Evolutionary conservation across 2,888 invertebrate species (phyloP).

Genomic region (Himalopsyche kuldschensis): DNA sequence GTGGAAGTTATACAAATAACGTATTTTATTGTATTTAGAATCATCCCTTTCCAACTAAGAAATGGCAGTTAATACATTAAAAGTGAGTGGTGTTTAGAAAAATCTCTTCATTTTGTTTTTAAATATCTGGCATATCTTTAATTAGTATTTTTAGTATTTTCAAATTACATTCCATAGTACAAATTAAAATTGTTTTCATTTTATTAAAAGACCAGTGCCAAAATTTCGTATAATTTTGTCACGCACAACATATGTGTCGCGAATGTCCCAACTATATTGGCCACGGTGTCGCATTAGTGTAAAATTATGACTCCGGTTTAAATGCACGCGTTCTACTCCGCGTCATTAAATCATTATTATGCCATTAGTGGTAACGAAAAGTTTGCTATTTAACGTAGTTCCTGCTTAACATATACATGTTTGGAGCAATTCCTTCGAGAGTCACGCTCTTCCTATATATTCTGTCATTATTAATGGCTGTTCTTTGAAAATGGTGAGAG

Average conservation of each 20-base stretch:
- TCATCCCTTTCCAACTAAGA: too few relatives aligned
- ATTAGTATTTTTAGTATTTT: too few relatives aligned
- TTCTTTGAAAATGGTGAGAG: neutral
- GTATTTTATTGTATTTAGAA: too few relatives aligned
- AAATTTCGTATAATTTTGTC: neutral
- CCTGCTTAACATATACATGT: neutral
- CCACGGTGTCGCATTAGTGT: neutral
- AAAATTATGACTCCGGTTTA: neutral
- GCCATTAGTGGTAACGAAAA: neutral
- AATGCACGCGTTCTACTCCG: neutral
- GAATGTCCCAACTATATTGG: neutral
- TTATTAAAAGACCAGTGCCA: too few relatives aligned
- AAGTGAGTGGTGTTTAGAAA: too few relatives aligned
- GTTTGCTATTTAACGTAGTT: neutral
- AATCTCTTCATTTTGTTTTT: too few relatives aligned
- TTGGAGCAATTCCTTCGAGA: neutral
- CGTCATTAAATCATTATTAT: conserved; percentile 9
- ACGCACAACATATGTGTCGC: neutral
- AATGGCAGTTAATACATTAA: too few relatives aligned
- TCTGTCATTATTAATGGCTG: neutral
- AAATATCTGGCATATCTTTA: too few relatives aligned
- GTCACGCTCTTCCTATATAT: neutral
- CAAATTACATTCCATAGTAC: too few relatives aligned
- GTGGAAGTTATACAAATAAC: too few relatives aligned
- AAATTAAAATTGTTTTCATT: too few relatives aligned